Percentiles rank a stretch among this genome's conserved stretches.
phyloP scores from a whole-genome alignment of 2,797 vertebrate species.

The Liparis tanakae region DNA sequence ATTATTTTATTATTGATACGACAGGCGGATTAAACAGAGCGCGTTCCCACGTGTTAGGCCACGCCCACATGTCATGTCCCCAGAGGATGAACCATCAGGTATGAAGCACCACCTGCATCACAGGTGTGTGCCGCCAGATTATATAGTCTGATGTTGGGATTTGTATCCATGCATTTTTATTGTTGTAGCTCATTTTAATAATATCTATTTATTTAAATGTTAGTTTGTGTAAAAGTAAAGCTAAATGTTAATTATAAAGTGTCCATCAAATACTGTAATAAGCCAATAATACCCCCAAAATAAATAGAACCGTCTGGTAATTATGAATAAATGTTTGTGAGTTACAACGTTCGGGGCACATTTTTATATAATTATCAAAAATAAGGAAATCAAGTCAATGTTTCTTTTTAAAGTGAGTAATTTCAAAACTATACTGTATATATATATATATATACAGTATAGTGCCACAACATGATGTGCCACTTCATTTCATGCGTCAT shows the following conservation, averaged over 20 bases:
- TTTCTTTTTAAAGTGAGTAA: neutral
- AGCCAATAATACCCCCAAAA: neutral
- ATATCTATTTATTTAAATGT: neutral
- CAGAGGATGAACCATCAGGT: no score
- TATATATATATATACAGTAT: no score
- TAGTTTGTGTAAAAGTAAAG: neutral
- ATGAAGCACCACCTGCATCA: no score
- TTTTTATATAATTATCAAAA: neutral
- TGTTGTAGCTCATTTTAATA: no score
- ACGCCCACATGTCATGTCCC: slow-evolving; percentile 58
- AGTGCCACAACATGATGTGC: neutral
- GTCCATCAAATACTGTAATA: neutral
- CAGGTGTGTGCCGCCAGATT: no score
- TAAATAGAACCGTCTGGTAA: neutral
- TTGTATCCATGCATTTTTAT: no score
- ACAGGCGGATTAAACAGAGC: slow-evolving; percentile 70
- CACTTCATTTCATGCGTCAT: slow-evolving; percentile 30
- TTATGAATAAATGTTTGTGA: neutral
- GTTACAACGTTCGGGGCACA: neutral
- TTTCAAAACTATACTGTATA: neutral
- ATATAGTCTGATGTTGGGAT: no score
- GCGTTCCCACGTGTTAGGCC: slow-evolving; percentile 55
- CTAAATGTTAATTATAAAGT: neutral
- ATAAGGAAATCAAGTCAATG: neutral
- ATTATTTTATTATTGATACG: slow-evolving; percentile 46